These are phyloP conservation scores for Chloropsis cyanopogon DNA, from an alignment of 2,113 vertebrate genomes.

Conservation along the genomic window DNA sequence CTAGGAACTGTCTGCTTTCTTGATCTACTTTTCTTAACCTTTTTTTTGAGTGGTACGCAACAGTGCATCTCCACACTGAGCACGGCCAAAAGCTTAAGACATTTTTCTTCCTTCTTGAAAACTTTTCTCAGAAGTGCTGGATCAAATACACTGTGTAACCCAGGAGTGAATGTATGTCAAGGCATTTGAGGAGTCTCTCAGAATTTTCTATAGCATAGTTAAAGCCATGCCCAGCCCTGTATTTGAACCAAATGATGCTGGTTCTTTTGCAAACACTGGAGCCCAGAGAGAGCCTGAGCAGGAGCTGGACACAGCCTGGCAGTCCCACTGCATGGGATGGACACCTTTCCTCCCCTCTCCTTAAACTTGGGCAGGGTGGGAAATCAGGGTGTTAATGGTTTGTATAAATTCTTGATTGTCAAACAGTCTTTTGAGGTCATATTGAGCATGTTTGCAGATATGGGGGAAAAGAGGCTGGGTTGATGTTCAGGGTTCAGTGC, in stretches of 20 bases:
- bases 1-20: background rate
- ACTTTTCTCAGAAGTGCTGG: background rate
- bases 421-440: background rate
- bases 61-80: background rate
- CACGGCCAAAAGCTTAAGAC: background rate
- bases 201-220: background rate
- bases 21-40: background rate
- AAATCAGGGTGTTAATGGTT: background rate
- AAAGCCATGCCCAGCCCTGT: background rate
- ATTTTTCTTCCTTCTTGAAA: background rate
- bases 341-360: background rate
- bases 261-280: background rate
- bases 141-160: background rate
- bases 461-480: background rate
- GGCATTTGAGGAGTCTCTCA: background rate
- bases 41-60: fast-evolving
- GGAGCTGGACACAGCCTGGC: background rate
- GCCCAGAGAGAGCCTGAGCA: background rate
- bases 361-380: background rate
- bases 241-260: background rate
- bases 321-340: background rate
- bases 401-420: background rate
- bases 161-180: background rate
- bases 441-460: background rate
- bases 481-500: background rate